Evolutionary conservation across 2,113 vertebrate genomes (phyloP).

Genomic region (Clupea harengus): DNA sequence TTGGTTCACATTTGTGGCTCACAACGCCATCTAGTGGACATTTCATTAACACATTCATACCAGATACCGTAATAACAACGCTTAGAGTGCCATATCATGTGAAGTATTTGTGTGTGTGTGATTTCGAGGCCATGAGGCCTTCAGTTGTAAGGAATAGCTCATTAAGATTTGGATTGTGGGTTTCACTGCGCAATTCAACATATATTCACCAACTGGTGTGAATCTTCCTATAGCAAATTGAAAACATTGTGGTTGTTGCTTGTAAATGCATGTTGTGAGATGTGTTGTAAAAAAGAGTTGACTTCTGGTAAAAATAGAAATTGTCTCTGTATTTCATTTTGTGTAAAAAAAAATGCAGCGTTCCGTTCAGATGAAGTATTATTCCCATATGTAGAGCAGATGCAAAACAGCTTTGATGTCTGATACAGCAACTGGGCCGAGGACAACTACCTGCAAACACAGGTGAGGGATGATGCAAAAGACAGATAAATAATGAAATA

Average conservation of each 20-base stretch:
- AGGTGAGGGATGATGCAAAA: neutral
- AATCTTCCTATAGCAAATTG: neutral
- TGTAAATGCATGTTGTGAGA: neutral
- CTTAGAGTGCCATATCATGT: too few species aligned
- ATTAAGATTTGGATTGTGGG: too few species aligned
- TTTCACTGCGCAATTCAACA: too few species aligned
- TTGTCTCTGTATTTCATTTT: neutral
- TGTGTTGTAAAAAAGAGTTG: neutral
- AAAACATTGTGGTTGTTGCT: neutral
- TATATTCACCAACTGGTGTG: too few species aligned
- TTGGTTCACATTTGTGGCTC: neutral
- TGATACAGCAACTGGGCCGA: neutral
- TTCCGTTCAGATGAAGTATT: neutral
- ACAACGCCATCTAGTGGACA: neutral
- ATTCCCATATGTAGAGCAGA: neutral
- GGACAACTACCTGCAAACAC: neutral
- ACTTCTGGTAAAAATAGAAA: neutral
- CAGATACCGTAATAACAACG: too few species aligned
- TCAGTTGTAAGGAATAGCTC: too few species aligned
- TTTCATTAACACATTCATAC: neutral
- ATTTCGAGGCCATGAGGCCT: too few species aligned
- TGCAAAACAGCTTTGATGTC: neutral
- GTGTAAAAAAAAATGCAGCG: neutral
- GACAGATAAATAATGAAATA: conserved; percentile 10
- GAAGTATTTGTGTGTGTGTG: too few species aligned